Evolutionary conservation across 2,113 vertebrate genomes (phyloP).

Genomic region (Indicator maculatus): DNA sequence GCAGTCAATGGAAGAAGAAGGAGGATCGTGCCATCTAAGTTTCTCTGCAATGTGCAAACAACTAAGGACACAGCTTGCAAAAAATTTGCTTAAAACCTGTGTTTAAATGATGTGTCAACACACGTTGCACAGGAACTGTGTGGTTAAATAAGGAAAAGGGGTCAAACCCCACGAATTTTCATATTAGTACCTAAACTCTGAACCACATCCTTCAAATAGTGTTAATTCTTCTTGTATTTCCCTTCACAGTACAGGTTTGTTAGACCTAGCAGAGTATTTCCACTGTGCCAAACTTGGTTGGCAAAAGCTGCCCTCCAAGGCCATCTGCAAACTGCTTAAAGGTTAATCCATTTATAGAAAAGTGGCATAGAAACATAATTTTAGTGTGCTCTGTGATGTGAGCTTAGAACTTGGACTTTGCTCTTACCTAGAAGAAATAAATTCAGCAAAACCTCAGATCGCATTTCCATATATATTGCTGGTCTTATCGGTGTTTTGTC

Average conservation of each 20-base stretch:
- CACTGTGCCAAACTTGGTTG: neutral
- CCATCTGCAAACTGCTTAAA: neutral
- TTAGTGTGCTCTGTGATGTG: neutral
- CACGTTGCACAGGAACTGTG: neutral
- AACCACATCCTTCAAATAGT: neutral
- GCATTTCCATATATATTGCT: slow-evolving; percentile 71
- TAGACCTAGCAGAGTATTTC: neutral
- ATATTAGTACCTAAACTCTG: neutral
- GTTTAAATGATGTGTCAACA: neutral
- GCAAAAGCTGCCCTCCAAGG: neutral
- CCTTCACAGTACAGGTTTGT: neutral
- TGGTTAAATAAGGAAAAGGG: neutral
- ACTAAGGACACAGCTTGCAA: neutral
- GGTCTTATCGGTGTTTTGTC: slow-evolving; percentile 64
- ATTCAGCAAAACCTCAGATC: slow-evolving; percentile 42
- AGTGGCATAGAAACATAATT: slow-evolving; percentile 22
- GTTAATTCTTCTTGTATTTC: neutral
- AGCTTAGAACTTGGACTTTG: slow-evolving; percentile 18
- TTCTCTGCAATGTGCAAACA: neutral
- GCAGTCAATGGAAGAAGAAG: neutral
- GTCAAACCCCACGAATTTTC: accelerated
- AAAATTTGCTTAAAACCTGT: neutral
- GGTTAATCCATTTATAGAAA: slow-evolving; percentile 26
- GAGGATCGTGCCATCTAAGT: neutral
- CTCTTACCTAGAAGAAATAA: slow-evolving; percentile 35